Conservation (phyloP, 37 sponge, comb jelly and placozoan species). For the Oscarella lobularis region DNA sequence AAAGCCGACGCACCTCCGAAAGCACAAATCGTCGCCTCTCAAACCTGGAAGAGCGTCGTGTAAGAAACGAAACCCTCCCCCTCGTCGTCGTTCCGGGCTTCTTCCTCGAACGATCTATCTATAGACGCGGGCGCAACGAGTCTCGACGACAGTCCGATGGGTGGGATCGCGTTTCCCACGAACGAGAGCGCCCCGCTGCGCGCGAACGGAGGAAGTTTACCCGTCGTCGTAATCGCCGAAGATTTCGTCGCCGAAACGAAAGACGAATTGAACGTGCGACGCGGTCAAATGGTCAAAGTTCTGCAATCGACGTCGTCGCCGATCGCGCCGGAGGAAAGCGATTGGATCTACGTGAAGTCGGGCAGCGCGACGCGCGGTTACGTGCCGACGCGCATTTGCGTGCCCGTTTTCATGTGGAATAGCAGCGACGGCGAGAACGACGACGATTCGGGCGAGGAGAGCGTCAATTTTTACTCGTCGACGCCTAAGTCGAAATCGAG, state of each 20-base stretch:
- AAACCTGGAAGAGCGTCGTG: too few relatives aligned
- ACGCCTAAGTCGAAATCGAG: not conserved
- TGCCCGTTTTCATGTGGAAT: conserved; percentile 20
- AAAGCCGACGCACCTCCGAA: too few relatives aligned
- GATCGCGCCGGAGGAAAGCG: conserved; percentile 42
- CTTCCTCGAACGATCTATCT: too few relatives aligned
- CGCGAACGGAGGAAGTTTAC: too few relatives aligned
- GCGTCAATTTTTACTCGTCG: not conserved
- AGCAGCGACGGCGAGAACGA: not conserved
- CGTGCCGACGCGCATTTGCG: conserved; percentile 32
- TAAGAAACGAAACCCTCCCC: too few relatives aligned
- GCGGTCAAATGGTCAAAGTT: conserved; percentile 51
- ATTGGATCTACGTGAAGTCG: conserved; percentile 33
- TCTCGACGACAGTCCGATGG: too few relatives aligned
- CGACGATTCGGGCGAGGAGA: not conserved
- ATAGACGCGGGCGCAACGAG: too few relatives aligned
- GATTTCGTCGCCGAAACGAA: conserved; percentile 22
- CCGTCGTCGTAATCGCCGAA: conserved; percentile 39
- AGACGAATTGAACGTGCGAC: conserved; percentile 17
- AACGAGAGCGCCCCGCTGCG: too few relatives aligned
- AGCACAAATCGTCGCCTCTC: too few relatives aligned
- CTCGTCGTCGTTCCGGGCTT: too few relatives aligned
- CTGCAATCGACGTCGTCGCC: conserved; percentile 11
- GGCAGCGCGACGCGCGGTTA: conserved; percentile 44
- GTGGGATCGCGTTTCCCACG: too few relatives aligned